These are phyloP conservation scores for Metellina segmentata DNA, from an alignment of 2,888 invertebrate genomes.

Conservation along the genomic window DNA sequence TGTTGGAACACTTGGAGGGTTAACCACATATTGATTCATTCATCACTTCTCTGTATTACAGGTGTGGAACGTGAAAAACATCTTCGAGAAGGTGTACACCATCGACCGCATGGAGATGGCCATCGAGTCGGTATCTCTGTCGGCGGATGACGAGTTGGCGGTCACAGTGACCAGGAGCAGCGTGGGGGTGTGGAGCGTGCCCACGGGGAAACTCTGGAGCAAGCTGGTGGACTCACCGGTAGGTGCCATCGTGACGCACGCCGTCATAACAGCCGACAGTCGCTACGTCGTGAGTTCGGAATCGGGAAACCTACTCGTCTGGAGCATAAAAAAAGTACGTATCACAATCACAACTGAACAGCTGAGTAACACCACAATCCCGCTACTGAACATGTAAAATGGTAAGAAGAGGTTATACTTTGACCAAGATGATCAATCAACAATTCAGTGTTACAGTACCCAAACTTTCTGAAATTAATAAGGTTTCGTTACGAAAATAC, in stretches of 20 bases:
- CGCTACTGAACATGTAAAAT: too few species aligned
- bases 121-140: slow-evolving; percentile 89
- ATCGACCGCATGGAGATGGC: slow-evolving; percentile 97
- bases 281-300: slow-evolving; percentile 93
- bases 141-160: slow-evolving; percentile 88
- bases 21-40: background rate
- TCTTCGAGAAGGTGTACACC: slow-evolving; percentile 97
- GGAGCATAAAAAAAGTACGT: slow-evolving; percentile 87
- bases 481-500: too few species aligned
- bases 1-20: too few species aligned
- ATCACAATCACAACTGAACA: too few species aligned
- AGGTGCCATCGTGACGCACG: slow-evolving; percentile 96
- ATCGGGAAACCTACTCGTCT: slow-evolving; percentile 93
- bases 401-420: too few species aligned
- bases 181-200: slow-evolving; percentile 96
- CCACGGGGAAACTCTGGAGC: slow-evolving; percentile 90
- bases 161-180: slow-evolving; percentile 96
- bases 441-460: too few species aligned
- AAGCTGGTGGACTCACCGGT: slow-evolving; percentile 94
- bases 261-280: slow-evolving; percentile 91
- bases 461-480: too few species aligned
- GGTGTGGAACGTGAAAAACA: slow-evolving; percentile 99
- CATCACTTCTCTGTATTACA: background rate
- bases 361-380: too few species aligned
- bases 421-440: too few species aligned